Evolutionary conservation across 2,888 invertebrate species (phyloP).

Genomic region (Eupithecia subumbrata): DNA sequence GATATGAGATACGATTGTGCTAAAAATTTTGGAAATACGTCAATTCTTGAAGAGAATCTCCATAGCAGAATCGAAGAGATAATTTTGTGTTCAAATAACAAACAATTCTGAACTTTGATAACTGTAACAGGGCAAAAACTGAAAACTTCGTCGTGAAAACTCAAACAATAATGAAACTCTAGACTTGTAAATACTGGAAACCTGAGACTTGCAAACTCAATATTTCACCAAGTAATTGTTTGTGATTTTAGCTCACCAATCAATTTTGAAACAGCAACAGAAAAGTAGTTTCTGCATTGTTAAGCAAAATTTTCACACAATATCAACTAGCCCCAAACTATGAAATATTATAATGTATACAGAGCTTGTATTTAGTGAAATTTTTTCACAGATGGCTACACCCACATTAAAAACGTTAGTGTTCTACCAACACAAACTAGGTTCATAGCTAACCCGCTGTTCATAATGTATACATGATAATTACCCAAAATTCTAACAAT

Average conservation of each 20-base stretch:
- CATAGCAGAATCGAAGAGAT: not conserved
- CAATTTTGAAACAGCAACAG: not conserved
- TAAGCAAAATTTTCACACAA: not conserved
- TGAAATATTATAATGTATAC: not conserved
- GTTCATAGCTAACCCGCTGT: not conserved
- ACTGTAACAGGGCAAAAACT: not conserved
- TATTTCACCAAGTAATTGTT: not conserved
- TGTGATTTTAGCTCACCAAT: not conserved
- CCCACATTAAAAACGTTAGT: not conserved
- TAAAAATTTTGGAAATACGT: not conserved
- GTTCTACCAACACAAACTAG: not conserved
- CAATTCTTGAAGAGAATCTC: not conserved
- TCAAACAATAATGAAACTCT: constrained; percentile 24
- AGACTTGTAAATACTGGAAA: constrained; percentile 24
- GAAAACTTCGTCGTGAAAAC: constrained; percentile 15
- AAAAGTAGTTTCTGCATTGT: not conserved
- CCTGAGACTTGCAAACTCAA: constrained; percentile 3
- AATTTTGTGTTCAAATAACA: not conserved
- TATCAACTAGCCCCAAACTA: not conserved
- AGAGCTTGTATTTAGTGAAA: not conserved
- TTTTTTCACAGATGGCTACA: not conserved
- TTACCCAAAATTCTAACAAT: too few relatives aligned
- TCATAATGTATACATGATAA: too few relatives aligned
- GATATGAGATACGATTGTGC: too few relatives aligned
- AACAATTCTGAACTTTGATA: constrained; percentile 3